These are phyloP conservation scores for Agapornis roseicollis DNA, from an alignment of 2,113 vertebrate genomes.

Conservation along the genomic window DNA sequence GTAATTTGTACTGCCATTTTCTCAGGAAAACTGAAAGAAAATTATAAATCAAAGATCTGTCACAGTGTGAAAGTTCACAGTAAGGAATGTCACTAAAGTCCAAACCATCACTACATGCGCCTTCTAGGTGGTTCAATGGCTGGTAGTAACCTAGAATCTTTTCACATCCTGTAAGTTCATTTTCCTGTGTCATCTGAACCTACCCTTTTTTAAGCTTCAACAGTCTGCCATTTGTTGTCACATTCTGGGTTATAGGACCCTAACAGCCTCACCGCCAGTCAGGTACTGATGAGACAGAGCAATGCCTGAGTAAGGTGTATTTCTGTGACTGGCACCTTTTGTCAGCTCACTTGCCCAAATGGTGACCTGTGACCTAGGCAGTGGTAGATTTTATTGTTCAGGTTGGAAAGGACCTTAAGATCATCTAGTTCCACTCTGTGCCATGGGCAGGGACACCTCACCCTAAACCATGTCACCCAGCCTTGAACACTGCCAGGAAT, in stretches of 20 bases:
- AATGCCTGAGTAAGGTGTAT: background rate
- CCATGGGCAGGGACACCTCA: background rate
- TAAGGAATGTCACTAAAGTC: background rate
- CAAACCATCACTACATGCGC: background rate
- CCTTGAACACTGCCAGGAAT: background rate
- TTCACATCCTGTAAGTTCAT: background rate
- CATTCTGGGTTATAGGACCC: background rate
- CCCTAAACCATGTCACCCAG: background rate
- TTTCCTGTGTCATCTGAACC: background rate
- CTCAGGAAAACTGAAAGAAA: background rate
- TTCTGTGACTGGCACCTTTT: background rate
- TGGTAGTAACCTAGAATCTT: background rate
- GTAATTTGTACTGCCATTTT: rapidly evolving
- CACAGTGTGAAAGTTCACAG: background rate
- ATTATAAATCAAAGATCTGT: background rate
- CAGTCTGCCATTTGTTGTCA: background rate
- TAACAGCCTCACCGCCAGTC: background rate
- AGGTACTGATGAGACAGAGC: background rate
- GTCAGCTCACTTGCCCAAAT: background rate
- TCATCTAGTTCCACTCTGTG: background rate
- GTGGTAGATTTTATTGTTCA: background rate
- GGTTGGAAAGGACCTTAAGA: background rate
- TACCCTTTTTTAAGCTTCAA: background rate
- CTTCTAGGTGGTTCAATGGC: background rate
- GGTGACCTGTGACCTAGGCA: background rate